Conservation (phyloP, 1,140 invertebrate genomes). For the Drosophila micromelanica region DNA sequence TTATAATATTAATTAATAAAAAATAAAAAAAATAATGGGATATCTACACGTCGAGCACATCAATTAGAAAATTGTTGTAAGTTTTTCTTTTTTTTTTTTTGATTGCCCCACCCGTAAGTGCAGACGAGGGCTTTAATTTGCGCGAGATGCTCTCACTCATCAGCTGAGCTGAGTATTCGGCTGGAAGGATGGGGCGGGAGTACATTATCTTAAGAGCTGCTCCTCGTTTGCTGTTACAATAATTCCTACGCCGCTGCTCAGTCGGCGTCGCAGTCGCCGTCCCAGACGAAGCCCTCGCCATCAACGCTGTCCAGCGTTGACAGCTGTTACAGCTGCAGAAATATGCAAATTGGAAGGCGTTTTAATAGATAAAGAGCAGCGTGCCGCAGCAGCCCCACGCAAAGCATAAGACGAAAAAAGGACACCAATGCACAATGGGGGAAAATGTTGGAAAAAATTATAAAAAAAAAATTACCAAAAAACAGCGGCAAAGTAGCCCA, state of each 20-base stretch:
- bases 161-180: slow-evolving; percentile 20
- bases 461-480: slow-evolving; percentile 27
- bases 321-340: slow-evolving; percentile 81
- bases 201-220: slow-evolving; percentile 71
- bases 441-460: slow-evolving; percentile 53
- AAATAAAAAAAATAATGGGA: neutral
- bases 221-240: slow-evolving; percentile 58
- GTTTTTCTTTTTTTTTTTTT: slow-evolving; percentile 6
- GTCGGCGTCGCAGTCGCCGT: slow-evolving; percentile 10
- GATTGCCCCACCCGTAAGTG: slow-evolving; percentile 1
- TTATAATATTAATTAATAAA: too few species aligned
- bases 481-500: slow-evolving; percentile 60
- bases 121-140: slow-evolving; percentile 64
- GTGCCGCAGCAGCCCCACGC: slow-evolving; percentile 52
- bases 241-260: slow-evolving; percentile 56
- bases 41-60: slow-evolving; percentile 1
- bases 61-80: neutral
- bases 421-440: slow-evolving; percentile 61
- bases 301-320: slow-evolving; percentile 67
- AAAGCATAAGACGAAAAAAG: slow-evolving; percentile 76
- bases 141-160: slow-evolving; percentile 49
- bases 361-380: slow-evolving; percentile 81
- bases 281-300: slow-evolving; percentile 19
- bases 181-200: slow-evolving; percentile 11
- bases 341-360: slow-evolving; percentile 82